phyloP scores from a whole-genome alignment of 2,797 vertebrate species.

The Hirundo rustica region DNA sequence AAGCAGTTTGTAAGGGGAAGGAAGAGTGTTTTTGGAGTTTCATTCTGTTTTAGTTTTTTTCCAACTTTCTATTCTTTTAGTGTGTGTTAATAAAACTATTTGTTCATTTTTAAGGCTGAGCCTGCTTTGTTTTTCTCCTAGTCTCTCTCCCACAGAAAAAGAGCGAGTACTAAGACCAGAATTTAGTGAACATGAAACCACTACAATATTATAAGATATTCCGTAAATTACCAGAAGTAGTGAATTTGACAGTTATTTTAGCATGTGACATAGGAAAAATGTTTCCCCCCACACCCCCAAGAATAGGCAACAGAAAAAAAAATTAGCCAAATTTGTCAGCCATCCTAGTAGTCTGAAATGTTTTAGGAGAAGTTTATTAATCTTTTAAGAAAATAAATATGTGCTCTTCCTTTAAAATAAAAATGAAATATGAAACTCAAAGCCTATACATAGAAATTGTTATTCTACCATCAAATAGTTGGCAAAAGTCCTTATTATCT shows the following conservation, averaged over 20 bases:
- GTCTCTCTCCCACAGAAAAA: no score
- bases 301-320: neutral
- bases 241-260: neutral
- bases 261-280: neutral
- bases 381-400: neutral
- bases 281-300: neutral
- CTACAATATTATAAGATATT: neutral
- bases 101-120: no score
- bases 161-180: no score
- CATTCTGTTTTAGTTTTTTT: no score
- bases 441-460: neutral
- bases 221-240: neutral
- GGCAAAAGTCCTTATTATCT: neutral
- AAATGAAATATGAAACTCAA: neutral
- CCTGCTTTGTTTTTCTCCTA: no score
- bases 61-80: no score
- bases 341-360: neutral
- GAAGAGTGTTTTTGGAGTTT: no score
- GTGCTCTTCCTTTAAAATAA: neutral
- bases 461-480: neutral
- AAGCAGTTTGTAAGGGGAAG: no score
- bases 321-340: neutral
- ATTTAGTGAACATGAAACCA: no score
- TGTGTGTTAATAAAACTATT: no score
- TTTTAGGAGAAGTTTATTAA: neutral